phyloP scores from a whole-genome alignment of 1,140 invertebrate species.

The Penaeus indicus region DNA sequence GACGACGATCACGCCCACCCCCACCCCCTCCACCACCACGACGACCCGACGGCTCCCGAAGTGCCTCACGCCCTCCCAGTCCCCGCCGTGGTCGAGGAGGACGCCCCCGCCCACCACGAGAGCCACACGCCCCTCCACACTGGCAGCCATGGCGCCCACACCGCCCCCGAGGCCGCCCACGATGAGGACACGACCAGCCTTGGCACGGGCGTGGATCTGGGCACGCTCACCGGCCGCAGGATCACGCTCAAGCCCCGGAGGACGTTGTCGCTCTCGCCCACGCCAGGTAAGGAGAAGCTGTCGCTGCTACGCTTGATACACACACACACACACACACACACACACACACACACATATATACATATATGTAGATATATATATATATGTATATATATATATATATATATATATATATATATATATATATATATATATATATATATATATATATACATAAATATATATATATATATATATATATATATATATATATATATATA shows the following conservation, averaged over 20 bases:
- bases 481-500: no score
- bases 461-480: no score
- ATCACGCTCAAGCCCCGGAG: slow-evolving; percentile 64
- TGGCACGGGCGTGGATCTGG: slow-evolving; percentile 61
- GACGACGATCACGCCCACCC: slow-evolving; percentile 59
- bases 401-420: no score
- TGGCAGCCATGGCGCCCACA: slow-evolving; percentile 4
- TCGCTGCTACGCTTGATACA: no score
- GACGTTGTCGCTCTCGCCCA: slow-evolving; percentile 65
- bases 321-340: no score
- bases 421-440: no score
- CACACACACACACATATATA: no score
- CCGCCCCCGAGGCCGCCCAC: slow-evolving; percentile 33
- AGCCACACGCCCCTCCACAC: slow-evolving; percentile 19
- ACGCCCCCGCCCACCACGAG: slow-evolving; percentile 38
- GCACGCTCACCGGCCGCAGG: slow-evolving; percentile 61
- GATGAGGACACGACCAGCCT: slow-evolving; percentile 12
- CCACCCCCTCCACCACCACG: slow-evolving; percentile 37
- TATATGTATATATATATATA: no score
- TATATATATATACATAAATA: no score
- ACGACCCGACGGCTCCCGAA: slow-evolving; percentile 18
- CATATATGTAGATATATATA: background rate
- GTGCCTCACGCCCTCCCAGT: background rate
- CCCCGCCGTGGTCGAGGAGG: slow-evolving; percentile 39
- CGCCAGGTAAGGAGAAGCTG: slow-evolving; percentile 50